These are phyloP conservation scores for Onychorhynchus coronatus DNA, from an alignment of 2,113 vertebrate species.

Conservation along the genomic window DNA sequence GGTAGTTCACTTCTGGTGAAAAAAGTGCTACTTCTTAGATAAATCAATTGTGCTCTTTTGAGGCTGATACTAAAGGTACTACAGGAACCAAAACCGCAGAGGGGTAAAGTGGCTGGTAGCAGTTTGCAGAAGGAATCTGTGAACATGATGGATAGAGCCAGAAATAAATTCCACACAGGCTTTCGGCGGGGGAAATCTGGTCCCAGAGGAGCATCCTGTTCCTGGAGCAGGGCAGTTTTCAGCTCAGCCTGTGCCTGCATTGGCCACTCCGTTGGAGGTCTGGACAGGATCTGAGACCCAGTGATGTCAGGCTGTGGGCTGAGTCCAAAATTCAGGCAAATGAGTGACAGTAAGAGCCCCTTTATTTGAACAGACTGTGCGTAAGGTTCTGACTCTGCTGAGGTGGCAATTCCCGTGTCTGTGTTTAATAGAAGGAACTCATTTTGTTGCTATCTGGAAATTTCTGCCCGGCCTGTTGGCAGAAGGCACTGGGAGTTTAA, in stretches of 20 bases:
- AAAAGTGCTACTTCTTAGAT: not conserved
- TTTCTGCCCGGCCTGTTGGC: not conserved
- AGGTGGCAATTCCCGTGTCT: not conserved
- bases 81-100: not conserved
- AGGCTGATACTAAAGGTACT: not conserved
- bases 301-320: not conserved
- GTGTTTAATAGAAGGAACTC: not conserved
- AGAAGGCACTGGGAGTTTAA: not conserved
- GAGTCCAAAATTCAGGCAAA: not conserved
- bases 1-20: not conserved
- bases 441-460: not conserved
- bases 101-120: not conserved
- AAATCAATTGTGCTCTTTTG: not conserved
- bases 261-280: rapidly evolving
- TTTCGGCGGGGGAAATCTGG: not conserved
- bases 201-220: not conserved
- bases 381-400: not conserved
- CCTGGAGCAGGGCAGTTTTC: not conserved
- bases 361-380: not conserved
- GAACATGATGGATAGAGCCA: not conserved
- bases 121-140: not conserved
- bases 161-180: not conserved
- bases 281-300: not conserved
- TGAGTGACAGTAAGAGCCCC: not conserved
- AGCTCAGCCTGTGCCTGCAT: not conserved